Base-by-base conservation (phyloP, 2,113 vertebrate genomes). In the Apistogramma diplotaenia region DNA sequence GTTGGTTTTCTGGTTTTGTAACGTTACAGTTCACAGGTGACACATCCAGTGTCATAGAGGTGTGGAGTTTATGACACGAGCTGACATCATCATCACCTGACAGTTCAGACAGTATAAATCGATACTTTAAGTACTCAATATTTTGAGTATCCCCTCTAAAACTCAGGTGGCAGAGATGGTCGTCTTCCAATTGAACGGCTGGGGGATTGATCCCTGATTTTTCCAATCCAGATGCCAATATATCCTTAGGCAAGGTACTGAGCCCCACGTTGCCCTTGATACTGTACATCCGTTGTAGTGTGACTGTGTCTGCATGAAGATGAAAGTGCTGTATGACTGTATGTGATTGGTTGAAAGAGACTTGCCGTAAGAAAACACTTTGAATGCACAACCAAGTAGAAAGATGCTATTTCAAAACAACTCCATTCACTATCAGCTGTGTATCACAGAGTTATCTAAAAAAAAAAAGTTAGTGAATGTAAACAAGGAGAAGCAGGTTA, bases 401-500 rank as follows among this genome's bases (percentile, higher is more conserved):
- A 65, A 18, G 37, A 21, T 43, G 61, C 13, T 35, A 65, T 43
- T 43, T 21, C 16, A 43, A 15, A 43, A 65, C 61, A 37, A 46
- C 61, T 67, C 37, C 37, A 46, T 67, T 67, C 11, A 25, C 43
- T 15, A 43, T 9, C 46, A 58, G 35, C 10, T 81, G 35, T 73
- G 16, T 60, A 3, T 67, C 3, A 4, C 18, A 35, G 2, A 21
- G 54, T 29, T 79, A 86, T 79, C 76, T 83, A 27, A 2, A 15
- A 4, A 43, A 40, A 40, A 43, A 43, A 43, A 43, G 57, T 43
- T 25, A 46, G 54, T 51, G 54, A 55, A 71, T 59, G 74, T 81
- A 87, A 93, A 90, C 85, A 89, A 82, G 79, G 84, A 57, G 53
- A 54, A 74, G 43, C 49, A 5, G 58, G 43, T 82, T 81, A 72